A percentile compares a stretch with the other conserved stretches of the same genome.
phyloP scores from a whole-genome alignment of 2,797 vertebrate genomes.

The Lithobates pipiens region DNA sequence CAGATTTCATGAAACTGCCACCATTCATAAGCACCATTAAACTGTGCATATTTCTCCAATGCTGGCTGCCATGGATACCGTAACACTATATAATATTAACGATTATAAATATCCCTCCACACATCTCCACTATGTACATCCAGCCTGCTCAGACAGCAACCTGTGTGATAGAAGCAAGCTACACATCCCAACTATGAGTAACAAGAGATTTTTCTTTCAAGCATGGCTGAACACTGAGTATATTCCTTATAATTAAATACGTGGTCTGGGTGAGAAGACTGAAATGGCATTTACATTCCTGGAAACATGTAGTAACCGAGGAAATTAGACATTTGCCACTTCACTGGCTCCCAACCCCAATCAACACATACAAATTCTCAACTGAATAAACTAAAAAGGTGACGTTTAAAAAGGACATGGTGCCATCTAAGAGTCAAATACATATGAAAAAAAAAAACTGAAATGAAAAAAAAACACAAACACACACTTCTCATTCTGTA shows the following conservation, averaged over 20 bases:
- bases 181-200: conserved; percentile 1
- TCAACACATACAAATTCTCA: background rate
- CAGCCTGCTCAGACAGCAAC: background rate
- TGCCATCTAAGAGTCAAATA: too few species aligned
- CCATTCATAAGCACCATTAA: background rate
- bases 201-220: conserved; percentile 3
- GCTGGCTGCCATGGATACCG: conserved; percentile 77
- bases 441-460: too few species aligned
- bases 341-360: background rate
- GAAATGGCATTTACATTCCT: background rate
- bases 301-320: background rate
- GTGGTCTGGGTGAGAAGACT: background rate
- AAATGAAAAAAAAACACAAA: too few species aligned
- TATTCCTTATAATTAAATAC: background rate
- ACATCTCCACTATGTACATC: conserved; percentile 18
- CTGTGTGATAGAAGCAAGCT: conserved; percentile 3
- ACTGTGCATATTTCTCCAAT: background rate
- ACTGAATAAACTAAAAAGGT: background rate
- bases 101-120: conserved; percentile 52
- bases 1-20: background rate
- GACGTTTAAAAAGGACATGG: background rate
- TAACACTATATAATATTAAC: conserved; percentile 62
- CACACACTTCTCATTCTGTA: too few species aligned
- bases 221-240: background rate
- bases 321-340: background rate